Percentiles rank a stretch among this genome's conserved stretches.
Conservation (phyloP, 53 echinoderm and acorn worm genomes). For the Actinopyga echinites region DNA sequence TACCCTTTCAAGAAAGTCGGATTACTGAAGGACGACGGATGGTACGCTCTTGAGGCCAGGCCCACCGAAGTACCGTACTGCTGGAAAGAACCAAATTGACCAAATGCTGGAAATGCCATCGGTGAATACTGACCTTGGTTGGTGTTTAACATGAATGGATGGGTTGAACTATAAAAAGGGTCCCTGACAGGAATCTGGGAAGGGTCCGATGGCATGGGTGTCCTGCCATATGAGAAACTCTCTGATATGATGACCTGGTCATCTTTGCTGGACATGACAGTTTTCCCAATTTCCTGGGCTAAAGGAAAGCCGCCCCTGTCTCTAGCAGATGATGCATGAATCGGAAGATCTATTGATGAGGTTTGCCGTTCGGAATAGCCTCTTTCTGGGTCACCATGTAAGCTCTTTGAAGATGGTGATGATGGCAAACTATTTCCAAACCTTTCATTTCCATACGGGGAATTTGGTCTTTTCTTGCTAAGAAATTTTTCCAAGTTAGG, state of each 20-base stretch:
- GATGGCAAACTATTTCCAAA: constrained; percentile 35
- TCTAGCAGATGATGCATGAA: constrained; percentile 5
- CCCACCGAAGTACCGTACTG: constrained; percentile 75
- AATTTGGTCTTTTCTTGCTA: background rate
- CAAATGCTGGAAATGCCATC: constrained; percentile 35
- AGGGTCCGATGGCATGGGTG: background rate
- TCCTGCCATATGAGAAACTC: background rate
- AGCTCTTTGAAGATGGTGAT: constrained; percentile 16
- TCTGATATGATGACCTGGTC: background rate
- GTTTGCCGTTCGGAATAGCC: constrained; percentile 12
- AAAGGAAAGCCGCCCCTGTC: background rate
- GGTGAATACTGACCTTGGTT: constrained; percentile 24
- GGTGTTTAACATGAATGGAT: constrained; percentile 33
- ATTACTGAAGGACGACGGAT: constrained; percentile 64
- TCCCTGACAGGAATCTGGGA: constrained; percentile 7
- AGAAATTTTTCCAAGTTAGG: constrained; percentile 30
- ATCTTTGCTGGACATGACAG: background rate
- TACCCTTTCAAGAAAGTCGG: constrained; percentile 70
- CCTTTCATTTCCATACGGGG: background rate
- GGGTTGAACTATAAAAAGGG: constrained; percentile 27
- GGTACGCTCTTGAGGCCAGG: constrained; percentile 82
- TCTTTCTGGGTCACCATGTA: background rate
- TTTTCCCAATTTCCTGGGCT: constrained; percentile 4
- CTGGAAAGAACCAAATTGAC: constrained; percentile 78
- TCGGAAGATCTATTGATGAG: constrained; percentile 35